Conservation (phyloP, 2,113 vertebrate species). For the Megalops atlanticus region DNA sequence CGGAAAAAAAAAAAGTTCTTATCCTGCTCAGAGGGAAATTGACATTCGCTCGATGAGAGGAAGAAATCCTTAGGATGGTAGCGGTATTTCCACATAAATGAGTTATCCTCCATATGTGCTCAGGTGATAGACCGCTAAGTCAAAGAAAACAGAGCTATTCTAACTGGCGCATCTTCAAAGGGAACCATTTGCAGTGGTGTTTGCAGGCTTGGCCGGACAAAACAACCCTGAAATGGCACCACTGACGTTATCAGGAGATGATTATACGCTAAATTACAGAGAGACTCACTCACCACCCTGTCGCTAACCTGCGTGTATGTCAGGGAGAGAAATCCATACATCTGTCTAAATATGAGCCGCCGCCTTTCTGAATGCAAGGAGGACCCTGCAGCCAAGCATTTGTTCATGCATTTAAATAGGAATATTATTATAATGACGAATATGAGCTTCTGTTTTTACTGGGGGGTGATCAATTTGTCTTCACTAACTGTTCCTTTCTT, state of each 20-base stretch:
- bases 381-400: slow-evolving; percentile 81
- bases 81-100: background rate
- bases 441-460: slow-evolving; percentile 78
- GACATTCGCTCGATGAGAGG: background rate
- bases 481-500: slow-evolving; percentile 41
- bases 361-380: slow-evolving; percentile 35
- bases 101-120: background rate
- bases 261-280: slow-evolving; percentile 39
- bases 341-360: slow-evolving; percentile 46
- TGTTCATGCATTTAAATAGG: slow-evolving; percentile 97
- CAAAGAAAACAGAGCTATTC: background rate
- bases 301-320: slow-evolving; percentile 39
- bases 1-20: background rate
- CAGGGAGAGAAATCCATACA: slow-evolving; percentile 36
- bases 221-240: background rate
- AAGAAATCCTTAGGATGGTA: background rate
- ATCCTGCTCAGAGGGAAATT: background rate
- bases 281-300: slow-evolving; percentile 26
- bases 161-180: slow-evolving; percentile 13
- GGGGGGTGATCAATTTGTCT: slow-evolving; percentile 74
- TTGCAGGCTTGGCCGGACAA: slow-evolving; percentile 25
- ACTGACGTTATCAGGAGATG: background rate
- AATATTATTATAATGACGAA: slow-evolving; percentile 92
- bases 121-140: background rate
- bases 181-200: slow-evolving; percentile 18